These are phyloP conservation scores for Drosophila colorata DNA, from an alignment of 2,888 invertebrate species.

Conservation along the genomic window DNA sequence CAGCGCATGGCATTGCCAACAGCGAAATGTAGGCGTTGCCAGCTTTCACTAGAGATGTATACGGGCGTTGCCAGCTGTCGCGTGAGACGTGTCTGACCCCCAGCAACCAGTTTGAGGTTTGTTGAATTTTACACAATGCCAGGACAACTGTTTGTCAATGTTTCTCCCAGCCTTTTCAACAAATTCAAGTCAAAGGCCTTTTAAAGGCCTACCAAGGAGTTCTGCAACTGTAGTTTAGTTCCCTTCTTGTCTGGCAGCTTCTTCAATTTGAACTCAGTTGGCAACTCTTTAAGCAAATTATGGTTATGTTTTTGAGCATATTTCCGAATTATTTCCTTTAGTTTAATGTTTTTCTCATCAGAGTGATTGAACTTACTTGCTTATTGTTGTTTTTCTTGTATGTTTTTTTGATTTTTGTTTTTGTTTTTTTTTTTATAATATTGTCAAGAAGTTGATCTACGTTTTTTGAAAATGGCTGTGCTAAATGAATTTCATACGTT, in stretches of 20 bases:
- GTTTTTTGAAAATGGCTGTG: constrained; percentile 95
- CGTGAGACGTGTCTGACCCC: constrained; percentile 1
- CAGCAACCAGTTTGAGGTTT: constrained; percentile 11
- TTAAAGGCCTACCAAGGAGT: neutral
- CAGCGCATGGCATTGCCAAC: constrained; percentile 30
- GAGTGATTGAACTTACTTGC: constrained; percentile 4
- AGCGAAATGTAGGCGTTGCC: constrained; percentile 44
- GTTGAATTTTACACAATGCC: neutral
- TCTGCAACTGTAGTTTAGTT: constrained; percentile 8
- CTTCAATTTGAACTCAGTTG: constrained; percentile 4
- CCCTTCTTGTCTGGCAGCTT: constrained; percentile 5
- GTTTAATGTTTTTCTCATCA: constrained; percentile 16
- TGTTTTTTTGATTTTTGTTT: constrained; percentile 46
- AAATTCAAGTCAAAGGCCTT: neutral
- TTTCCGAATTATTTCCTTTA: constrained; percentile 12
- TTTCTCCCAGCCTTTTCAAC: neutral
- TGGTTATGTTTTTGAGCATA: constrained; percentile 1
- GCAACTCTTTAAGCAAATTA: neutral
- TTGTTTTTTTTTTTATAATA: constrained; percentile 60
- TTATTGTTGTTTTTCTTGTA: constrained; percentile 35
- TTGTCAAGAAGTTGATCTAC: constrained; percentile 97
- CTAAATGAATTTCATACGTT: constrained; percentile 83
- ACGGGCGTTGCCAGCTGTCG: constrained; percentile 30
- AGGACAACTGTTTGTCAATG: constrained; percentile 8
- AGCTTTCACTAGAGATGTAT: constrained; percentile 33